Evolutionary conservation across 2,113 vertebrate species (phyloP).

Genomic region (Boulengeromyrus knoepffleri): DNA sequence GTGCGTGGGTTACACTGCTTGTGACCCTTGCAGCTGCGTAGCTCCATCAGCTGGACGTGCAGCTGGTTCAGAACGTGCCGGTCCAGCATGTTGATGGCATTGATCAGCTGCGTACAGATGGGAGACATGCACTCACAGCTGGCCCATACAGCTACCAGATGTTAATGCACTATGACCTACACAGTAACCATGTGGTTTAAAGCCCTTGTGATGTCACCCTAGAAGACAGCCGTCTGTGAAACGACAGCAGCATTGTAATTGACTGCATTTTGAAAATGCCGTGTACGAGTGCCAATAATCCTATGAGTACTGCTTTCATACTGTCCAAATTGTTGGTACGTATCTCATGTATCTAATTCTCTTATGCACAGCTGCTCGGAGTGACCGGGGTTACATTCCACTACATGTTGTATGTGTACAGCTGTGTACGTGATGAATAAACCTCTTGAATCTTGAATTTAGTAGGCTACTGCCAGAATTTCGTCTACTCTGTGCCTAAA

Average conservation of each 20-base stretch:
- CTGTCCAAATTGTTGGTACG: too few species aligned
- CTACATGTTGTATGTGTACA: too few species aligned
- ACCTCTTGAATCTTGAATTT: neutral
- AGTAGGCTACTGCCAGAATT: neutral
- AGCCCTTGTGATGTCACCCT: neutral
- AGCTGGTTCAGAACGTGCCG: conserved; percentile 79
- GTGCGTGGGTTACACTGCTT: conserved; percentile 77
- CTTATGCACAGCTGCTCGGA: too few species aligned
- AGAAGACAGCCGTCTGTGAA: neutral
- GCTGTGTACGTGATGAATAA: too few species aligned
- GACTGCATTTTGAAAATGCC: neutral
- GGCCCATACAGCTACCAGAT: neutral
- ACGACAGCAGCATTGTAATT: neutral
- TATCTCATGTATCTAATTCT: too few species aligned
- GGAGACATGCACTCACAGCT: neutral
- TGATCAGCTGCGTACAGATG: conserved; percentile 68
- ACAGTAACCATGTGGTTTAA: neutral
- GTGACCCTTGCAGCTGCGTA: conserved; percentile 82
- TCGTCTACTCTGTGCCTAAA: neutral
- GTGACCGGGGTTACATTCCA: too few species aligned
- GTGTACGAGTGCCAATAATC: too few species aligned
- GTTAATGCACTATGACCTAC: neutral
- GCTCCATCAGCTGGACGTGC: conserved; percentile 87
- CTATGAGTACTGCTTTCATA: too few species aligned
- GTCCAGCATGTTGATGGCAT: conserved; percentile 79